Conservation (phyloP, 1,140 invertebrate species). For the Pachypeltis micranthus region DNA sequence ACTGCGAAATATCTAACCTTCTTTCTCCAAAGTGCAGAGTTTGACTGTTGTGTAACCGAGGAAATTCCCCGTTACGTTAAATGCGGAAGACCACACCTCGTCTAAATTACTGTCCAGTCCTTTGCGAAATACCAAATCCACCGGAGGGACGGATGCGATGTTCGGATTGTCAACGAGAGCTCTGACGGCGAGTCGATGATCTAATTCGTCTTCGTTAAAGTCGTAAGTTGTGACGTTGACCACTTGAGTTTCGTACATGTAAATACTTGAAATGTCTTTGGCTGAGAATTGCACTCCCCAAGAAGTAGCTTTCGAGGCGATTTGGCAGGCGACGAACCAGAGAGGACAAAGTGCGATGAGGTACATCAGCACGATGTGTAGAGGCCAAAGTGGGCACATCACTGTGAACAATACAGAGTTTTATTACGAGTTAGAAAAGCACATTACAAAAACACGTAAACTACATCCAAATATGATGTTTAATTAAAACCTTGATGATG, state of each 20-base stretch:
- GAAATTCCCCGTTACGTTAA: slow-evolving; percentile 48
- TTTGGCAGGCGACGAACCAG: slow-evolving; percentile 40
- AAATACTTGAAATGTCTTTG: slow-evolving; percentile 24
- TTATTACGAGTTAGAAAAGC: too few species aligned
- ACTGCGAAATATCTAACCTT: too few species aligned
- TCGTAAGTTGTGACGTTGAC: slow-evolving; percentile 13
- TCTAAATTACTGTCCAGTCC: slow-evolving; percentile 24
- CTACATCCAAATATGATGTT: too few species aligned
- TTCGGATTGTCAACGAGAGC: neutral
- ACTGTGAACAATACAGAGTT: slow-evolving; percentile 22
- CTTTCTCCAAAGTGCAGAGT: slow-evolving; percentile 26
- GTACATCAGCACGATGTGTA: slow-evolving; percentile 45
- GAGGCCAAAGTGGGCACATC: slow-evolving; percentile 50
- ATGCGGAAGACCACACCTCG: slow-evolving; percentile 35
- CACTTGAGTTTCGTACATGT: slow-evolving; percentile 13
- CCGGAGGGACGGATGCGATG: neutral
- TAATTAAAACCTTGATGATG: too few species aligned
- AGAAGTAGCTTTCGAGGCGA: slow-evolving; percentile 29
- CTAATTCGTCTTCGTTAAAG: slow-evolving; percentile 2
- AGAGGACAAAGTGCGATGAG: slow-evolving; percentile 39
- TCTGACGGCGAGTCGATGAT: neutral
- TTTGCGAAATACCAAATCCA: slow-evolving; percentile 26
- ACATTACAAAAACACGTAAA: too few species aligned
- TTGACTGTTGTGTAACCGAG: slow-evolving; percentile 42
- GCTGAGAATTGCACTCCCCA: slow-evolving; percentile 32